Percentiles rank a stretch among this genome's conserved stretches.
phyloP scores from a whole-genome alignment of 2,888 invertebrate species.

The Brachycybe producta region DNA sequence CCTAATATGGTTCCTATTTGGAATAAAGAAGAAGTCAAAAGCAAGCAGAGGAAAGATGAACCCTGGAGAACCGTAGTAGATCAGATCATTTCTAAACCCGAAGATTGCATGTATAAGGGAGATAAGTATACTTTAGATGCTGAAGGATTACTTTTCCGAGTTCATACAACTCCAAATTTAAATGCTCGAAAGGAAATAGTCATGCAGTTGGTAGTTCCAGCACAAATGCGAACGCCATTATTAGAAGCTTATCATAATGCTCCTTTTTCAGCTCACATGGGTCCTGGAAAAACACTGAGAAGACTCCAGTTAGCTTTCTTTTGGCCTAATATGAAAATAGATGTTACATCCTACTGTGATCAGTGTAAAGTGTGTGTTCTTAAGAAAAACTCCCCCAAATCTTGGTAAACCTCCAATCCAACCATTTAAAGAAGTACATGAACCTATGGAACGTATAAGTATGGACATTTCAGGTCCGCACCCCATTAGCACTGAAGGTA shows the following conservation, averaged over 20 bases:
- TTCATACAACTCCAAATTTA: background rate
- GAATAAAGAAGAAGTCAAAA: no score
- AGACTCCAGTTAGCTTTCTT: constrained; percentile 19
- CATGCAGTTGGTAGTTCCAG: constrained; percentile 2
- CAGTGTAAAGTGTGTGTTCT: constrained; percentile 21
- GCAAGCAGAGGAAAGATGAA: no score
- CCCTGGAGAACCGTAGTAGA: no score
- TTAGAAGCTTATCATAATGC: constrained; percentile 12
- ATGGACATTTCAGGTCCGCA: constrained; percentile 24
- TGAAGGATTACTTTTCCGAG: no score
- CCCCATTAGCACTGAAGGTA: constrained; percentile 16
- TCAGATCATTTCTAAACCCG: no score
- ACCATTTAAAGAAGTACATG: constrained; percentile 12
- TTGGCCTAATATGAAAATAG: constrained; percentile 20
- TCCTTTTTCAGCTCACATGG: constrained; percentile 22
- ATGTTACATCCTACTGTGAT: constrained; percentile 16
- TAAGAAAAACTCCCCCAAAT: constrained; percentile 13
- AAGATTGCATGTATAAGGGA: no score
- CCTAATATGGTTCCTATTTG: no score
- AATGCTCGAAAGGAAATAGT: background rate
- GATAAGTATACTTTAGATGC: no score
- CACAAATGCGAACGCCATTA: background rate
- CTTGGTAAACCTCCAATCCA: constrained; percentile 15
- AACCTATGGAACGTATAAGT: constrained; percentile 23
- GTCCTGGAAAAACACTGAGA: constrained; percentile 19